Evolutionary conservation across 2,888 invertebrate species (phyloP), one percentile per base, ranked within the genome.

Genomic region (Agriopis leucophaearia): DNA sequence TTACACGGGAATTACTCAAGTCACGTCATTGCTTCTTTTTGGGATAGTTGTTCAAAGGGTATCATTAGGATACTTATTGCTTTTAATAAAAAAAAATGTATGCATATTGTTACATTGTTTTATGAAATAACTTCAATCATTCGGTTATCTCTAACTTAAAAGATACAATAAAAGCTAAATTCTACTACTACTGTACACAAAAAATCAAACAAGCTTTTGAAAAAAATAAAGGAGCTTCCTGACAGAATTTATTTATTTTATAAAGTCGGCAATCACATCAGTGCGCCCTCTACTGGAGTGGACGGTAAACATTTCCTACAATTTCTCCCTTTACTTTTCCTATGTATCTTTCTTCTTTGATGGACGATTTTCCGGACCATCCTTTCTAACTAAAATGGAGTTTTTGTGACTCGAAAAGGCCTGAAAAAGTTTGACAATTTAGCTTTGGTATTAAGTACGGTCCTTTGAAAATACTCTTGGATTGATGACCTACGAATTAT

Each of bases 271-370:
- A 59, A 59, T 59, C 59, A 50, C 58, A 58, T 48, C 48, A 58
- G 16, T 8, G 38, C 38, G 16, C 58, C 38, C 58, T 48, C 38
- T 57, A 45, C 45, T 38, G 58, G 40, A 59, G 59, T 59, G 59
- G 59, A 50, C 59, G 15, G 50, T 50, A 48, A 59, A 59, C 51
- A 59, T 59, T 59, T 59, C 51, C 58, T 59, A 10, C 50, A 18
- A 59, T 40, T 50, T 48, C 50, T 50, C 50, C 51, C n/a, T 59
- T 38, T 40, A 18, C 59, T 13, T 59, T 38, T 59, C 10, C 42
- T 59, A 42, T 27, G 38, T 48, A 59, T 48, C 59, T 59, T 18
- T 59, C 50, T n/a, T 27, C 57, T 59, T 59, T 59, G 59, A 59
- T 50, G 27, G 48, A 50, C 18, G 59, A 40, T 38, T 59, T 59